A percentile compares a stretch with the other conserved stretches of the same genome.
Conservation (phyloP, 2,888 invertebrate species). For the Habrosyne pyritoides region DNA sequence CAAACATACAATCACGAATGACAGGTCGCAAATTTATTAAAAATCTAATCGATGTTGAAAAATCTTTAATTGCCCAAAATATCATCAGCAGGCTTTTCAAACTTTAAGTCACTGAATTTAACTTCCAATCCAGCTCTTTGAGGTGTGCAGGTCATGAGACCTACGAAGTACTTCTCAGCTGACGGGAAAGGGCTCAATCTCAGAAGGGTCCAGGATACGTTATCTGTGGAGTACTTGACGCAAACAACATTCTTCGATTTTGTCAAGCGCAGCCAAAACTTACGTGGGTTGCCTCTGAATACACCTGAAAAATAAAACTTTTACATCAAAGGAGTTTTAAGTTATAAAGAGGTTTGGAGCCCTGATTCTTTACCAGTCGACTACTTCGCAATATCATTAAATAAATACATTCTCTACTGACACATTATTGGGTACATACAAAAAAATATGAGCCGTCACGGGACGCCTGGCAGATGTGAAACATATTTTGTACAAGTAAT, state of each 20-base stretch:
- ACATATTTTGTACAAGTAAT: no score
- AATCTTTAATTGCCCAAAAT: conserved; percentile 55
- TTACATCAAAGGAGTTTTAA: not conserved
- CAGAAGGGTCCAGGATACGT: conserved; percentile 52
- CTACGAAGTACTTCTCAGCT: conserved; percentile 47
- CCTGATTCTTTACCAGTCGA: no score
- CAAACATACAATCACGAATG: no score
- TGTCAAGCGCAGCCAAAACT: conserved; percentile 64
- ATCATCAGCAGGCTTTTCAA: conserved; percentile 52
- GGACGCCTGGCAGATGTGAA: no score
- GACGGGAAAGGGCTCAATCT: conserved; percentile 54
- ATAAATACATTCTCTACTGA: no score
- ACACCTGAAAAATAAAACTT: conserved; percentile 49
- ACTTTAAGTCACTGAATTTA: conserved; percentile 49
- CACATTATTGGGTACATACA: no score
- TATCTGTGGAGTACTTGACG: conserved; percentile 66
- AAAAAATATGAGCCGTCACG: no score
- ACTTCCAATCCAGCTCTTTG: conserved; percentile 53
- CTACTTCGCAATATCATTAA: no score
- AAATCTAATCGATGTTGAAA: conserved; percentile 22
- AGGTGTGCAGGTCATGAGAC: conserved; percentile 65
- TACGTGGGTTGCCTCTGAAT: conserved; percentile 58
- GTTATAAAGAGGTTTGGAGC: not conserved
- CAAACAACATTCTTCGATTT: conserved; percentile 52
- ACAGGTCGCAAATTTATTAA: conserved; percentile 14